Percentiles rank a stretch among this genome's conserved stretches.
These are phyloP conservation scores for Agonopterix heracliana DNA, from an alignment of 2,888 invertebrate species.

Conservation along the genomic window DNA sequence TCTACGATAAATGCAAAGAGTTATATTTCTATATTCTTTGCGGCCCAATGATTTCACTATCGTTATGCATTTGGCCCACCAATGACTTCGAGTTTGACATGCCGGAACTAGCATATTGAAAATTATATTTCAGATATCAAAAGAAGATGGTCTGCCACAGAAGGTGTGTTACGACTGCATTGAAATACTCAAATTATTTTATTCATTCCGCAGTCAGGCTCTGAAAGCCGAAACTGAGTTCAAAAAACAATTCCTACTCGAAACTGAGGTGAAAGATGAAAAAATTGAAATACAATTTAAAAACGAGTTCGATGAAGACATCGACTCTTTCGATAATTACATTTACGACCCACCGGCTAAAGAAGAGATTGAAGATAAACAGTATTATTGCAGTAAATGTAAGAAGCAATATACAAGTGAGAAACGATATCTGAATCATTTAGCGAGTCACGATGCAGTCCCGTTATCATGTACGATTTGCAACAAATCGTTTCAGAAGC, in stretches of 20 bases:
- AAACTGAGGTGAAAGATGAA: conserved; percentile 21
- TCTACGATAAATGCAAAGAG: too few relatives aligned
- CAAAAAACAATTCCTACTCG: conserved; percentile 30
- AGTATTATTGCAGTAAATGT: conserved; percentile 55
- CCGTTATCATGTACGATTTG: conserved; percentile 39
- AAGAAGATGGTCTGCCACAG: conserved; percentile 77
- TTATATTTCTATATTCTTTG: too few relatives aligned
- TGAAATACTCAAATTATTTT: conserved; percentile 60
- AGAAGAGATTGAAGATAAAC: conserved; percentile 23
- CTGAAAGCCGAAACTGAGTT: conserved; percentile 43
- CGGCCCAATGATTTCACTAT: too few relatives aligned
- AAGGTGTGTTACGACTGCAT: conserved; percentile 75
- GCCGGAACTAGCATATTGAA: not conserved
- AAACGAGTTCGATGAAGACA: conserved; percentile 15
- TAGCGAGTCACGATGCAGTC: conserved; percentile 47
- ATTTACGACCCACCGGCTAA: conserved; percentile 17
- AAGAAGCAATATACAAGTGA: conserved; percentile 59
- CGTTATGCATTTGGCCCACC: too few relatives aligned
- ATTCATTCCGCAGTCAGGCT: conserved; percentile 53
- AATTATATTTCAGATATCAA: conserved; percentile 37
- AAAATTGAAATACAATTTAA: conserved; percentile 31
- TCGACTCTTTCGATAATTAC: conserved; percentile 20
- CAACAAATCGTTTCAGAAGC: conserved; percentile 38
- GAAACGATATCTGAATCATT: conserved; percentile 64
- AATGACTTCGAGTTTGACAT: too few relatives aligned